A percentile compares a stretch with the other conserved stretches of the same genome.
Evolutionary conservation across 1,140 invertebrate species (phyloP).

Genomic region (Bombus confusus): DNA sequence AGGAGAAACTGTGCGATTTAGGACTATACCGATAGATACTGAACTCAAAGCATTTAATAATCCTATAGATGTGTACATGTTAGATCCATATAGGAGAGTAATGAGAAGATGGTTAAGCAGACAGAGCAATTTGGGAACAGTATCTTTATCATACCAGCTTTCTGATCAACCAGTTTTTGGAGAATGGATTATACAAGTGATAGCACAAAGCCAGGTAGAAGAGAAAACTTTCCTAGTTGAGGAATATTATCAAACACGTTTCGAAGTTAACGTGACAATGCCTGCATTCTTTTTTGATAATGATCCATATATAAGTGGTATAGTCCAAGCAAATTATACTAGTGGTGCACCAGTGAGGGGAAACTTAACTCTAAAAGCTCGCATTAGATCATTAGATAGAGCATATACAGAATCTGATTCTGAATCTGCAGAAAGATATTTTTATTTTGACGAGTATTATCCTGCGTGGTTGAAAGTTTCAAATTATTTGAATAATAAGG

Average conservation of each 20-base stretch:
- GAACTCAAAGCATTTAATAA: slow-evolving; percentile 93
- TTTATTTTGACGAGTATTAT: slow-evolving; percentile 90
- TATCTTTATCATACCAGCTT: slow-evolving; percentile 94
- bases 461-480: slow-evolving; percentile 89
- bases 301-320: slow-evolving; percentile 91
- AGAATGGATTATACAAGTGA: slow-evolving; percentile 94
- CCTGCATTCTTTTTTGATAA: slow-evolving; percentile 95
- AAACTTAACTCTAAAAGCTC: slow-evolving; percentile 93
- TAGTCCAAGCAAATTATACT: slow-evolving; percentile 96
- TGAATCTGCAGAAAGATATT: slow-evolving; percentile 86
- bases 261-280: slow-evolving; percentile 97
- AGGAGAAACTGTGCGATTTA: slow-evolving; percentile 93
- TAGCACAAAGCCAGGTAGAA: slow-evolving; percentile 93
- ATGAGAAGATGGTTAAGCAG: slow-evolving; percentile 95
- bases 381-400: slow-evolving; percentile 86
- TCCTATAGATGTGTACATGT: slow-evolving; percentile 94
- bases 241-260: slow-evolving; percentile 96
- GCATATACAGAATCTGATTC: slow-evolving; percentile 15
- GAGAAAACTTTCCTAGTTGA: slow-evolving; percentile 94
- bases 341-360: slow-evolving; percentile 92
- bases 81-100: slow-evolving; percentile 93
- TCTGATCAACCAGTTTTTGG: slow-evolving; percentile 96
- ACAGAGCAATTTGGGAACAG: slow-evolving; percentile 94
- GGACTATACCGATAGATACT: slow-evolving; percentile 94
- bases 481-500: slow-evolving; percentile 81